Conservation (phyloP, 2,888 invertebrate genomes). For the Oxyteleia sp. region DNA sequence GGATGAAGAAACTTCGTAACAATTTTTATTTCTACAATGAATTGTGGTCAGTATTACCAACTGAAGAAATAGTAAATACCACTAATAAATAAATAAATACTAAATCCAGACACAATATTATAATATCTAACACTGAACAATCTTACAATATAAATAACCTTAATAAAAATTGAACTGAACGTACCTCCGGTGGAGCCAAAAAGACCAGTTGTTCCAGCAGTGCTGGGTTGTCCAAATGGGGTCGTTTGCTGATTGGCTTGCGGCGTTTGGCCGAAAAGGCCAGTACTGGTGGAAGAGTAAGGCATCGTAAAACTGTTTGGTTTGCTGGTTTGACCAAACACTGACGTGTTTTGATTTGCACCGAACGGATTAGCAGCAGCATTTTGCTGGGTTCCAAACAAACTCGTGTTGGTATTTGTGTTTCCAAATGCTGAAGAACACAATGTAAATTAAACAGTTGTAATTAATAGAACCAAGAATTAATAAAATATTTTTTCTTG, state of each 20-base stretch:
- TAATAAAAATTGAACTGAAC: too few species aligned
- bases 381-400: slow-evolving; percentile 88
- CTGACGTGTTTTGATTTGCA: slow-evolving; percentile 88
- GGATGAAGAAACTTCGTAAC: too few species aligned
- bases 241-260: slow-evolving; percentile 85
- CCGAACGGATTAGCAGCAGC: slow-evolving; percentile 90
- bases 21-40: too few species aligned
- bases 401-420: slow-evolving; percentile 83
- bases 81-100: too few species aligned
- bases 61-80: too few species aligned
- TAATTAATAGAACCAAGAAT: too few species aligned
- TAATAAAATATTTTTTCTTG: too few species aligned
- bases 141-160: too few species aligned
- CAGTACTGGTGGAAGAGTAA: slow-evolving; percentile 89
- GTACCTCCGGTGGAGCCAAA: slow-evolving; percentile 85
- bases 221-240: slow-evolving; percentile 88
- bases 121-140: too few species aligned
- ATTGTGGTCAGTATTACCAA: too few species aligned
- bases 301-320: slow-evolving; percentile 89
- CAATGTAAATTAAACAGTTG: too few species aligned
- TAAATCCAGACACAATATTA: too few species aligned
- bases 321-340: slow-evolving; percentile 90
- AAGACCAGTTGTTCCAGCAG: slow-evolving; percentile 87
- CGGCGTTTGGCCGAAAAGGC: slow-evolving; percentile 90
- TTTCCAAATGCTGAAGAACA: slow-evolving; percentile 84